phyloP scores from a whole-genome alignment of 2,888 invertebrate genomes.

The Trissolcus japonicus region DNA sequence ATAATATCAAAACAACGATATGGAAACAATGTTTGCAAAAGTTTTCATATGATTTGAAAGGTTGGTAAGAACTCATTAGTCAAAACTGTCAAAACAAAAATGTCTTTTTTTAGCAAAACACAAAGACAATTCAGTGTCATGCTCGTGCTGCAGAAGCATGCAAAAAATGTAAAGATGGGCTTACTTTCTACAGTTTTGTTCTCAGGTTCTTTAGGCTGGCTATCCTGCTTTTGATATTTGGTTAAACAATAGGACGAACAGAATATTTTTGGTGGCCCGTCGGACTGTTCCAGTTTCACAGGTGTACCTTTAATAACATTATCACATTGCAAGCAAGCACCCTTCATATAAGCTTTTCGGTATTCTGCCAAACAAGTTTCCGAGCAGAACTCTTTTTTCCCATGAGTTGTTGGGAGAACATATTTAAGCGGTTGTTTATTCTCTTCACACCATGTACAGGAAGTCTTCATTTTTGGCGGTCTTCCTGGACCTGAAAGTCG shows the following conservation, averaged over 20 bases:
- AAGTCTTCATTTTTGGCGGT: constrained; percentile 85
- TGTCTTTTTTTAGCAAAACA: too few relatives aligned
- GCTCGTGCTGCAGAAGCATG: too few relatives aligned
- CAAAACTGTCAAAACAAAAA: too few relatives aligned
- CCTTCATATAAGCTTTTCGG: constrained; percentile 91
- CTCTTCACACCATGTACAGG: constrained; percentile 92
- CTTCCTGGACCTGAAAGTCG: constrained; percentile 81
- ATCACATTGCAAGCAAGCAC: constrained; percentile 91
- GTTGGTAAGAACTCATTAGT: too few relatives aligned
- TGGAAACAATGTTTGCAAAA: too few relatives aligned
- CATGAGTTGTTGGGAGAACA: constrained; percentile 90
- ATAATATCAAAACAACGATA: too few relatives aligned
- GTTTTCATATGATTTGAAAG: too few relatives aligned
- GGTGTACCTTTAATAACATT: constrained; percentile 89
- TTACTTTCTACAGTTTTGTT: constrained; percentile 64
- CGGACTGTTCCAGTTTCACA: constrained; percentile 76
- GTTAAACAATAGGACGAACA: constrained; percentile 90
- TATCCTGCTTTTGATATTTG: constrained; percentile 86
- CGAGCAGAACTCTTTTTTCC: constrained; percentile 94
- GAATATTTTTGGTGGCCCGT: constrained; percentile 85
- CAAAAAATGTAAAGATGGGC: constrained; percentile 1
- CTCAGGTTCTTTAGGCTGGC: constrained; percentile 47
- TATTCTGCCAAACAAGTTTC: constrained; percentile 93
- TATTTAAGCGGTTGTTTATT: constrained; percentile 89
- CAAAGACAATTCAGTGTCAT: too few relatives aligned